Evolutionary conservation across 2,888 invertebrate species (phyloP).

Genomic region (Amphipyra tragopoginis): DNA sequence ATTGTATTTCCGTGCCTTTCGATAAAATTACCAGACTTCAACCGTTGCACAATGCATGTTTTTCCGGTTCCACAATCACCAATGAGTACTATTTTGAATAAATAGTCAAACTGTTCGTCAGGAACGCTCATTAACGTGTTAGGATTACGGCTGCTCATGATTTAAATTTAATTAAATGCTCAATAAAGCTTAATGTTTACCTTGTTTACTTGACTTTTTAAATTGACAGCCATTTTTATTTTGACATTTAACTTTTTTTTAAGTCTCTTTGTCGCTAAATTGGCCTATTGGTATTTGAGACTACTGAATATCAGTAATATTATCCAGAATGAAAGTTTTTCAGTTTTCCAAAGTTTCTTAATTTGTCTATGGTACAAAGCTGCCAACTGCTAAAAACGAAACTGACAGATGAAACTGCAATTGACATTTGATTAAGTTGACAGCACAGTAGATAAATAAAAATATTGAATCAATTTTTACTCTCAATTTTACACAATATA

Average conservation of each 20-base stretch:
- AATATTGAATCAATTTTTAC: slow-evolving; percentile 5
- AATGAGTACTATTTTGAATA: slow-evolving; percentile 98
- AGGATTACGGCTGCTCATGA: slow-evolving; percentile 93
- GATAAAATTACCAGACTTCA: slow-evolving; percentile 98
- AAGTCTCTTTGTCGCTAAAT: not conserved
- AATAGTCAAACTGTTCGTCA: slow-evolving; percentile 96
- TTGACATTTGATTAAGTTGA: not conserved
- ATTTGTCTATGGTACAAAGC: no score
- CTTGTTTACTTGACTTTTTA: slow-evolving; percentile 70
- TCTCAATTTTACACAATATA: not conserved
- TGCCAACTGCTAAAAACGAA: not conserved
- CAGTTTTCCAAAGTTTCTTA: no score
- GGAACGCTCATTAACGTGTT: slow-evolving; percentile 93
- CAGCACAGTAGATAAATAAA: slow-evolving; percentile 4
- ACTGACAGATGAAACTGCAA: no score
- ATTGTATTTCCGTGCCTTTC: slow-evolving; percentile 99
- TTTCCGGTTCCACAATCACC: slow-evolving; percentile 97
- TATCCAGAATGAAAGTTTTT: no score
- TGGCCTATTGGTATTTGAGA: not conserved
- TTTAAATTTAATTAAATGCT: slow-evolving; percentile 68
- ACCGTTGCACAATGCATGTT: slow-evolving; percentile 98
- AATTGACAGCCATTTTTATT: slow-evolving; percentile 56
- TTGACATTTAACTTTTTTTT: slow-evolving; percentile 46
- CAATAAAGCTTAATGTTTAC: slow-evolving; percentile 71
- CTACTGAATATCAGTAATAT: not conserved